Conservation (phyloP, 2,113 vertebrate species). For the Sula dactylatra region DNA sequence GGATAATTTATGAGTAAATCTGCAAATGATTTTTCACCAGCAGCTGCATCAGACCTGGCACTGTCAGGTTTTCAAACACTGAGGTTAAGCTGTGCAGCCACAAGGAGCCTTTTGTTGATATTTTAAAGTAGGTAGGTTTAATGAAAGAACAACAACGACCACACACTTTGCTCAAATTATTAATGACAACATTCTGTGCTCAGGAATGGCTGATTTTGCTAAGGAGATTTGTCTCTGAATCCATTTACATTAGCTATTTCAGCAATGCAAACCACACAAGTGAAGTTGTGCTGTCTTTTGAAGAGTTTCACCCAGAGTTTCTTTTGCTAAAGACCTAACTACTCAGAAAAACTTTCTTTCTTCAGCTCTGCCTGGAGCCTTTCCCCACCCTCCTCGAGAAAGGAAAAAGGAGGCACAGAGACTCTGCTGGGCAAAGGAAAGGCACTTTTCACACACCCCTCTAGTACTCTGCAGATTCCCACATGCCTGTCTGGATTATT, state of each 20-base stretch:
- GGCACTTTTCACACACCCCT: neutral
- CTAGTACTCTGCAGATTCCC: neutral
- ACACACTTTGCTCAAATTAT: slow-evolving; percentile 1
- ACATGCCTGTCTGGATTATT: neutral
- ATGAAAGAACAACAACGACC: neutral
- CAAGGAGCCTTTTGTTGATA: slow-evolving; percentile 12
- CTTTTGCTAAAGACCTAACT: neutral
- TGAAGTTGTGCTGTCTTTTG: neutral
- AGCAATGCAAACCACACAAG: neutral
- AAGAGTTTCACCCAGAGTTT: neutral
- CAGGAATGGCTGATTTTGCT: neutral
- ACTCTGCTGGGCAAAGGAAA: neutral
- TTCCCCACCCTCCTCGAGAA: neutral
- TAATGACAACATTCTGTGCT: neutral
- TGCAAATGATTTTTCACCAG: neutral
- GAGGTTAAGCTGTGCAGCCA: slow-evolving; percentile 3
- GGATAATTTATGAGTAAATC: neutral
- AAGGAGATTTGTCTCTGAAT: neutral
- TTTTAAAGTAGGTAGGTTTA: neutral
- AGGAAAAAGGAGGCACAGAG: neutral
- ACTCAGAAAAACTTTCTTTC: neutral
- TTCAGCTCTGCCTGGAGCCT: neutral
- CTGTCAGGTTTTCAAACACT: neutral
- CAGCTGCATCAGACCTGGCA: neutral
- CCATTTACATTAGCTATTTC: neutral